Base-by-base conservation (phyloP, 2,797 vertebrate genomes). In the Myotis vivesi region DNA sequence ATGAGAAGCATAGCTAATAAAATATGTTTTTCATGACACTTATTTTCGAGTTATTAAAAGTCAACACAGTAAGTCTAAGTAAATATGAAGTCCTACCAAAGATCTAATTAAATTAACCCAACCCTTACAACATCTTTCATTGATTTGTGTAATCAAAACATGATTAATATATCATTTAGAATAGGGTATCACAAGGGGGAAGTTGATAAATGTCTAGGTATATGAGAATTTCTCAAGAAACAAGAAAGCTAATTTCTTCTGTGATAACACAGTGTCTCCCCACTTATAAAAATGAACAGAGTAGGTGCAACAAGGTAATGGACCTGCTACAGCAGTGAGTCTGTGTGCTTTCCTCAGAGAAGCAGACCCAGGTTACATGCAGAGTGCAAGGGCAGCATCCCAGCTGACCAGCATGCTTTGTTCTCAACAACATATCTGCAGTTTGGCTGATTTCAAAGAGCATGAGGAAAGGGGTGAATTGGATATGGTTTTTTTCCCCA, bases 161-260 rank as follows among this genome's bases (percentile, higher is more conserved):
- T 4, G 2, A 95, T 93, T 44, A 5, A 3, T 82, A 1, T 23
- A 75, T 86, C 75, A 23, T 83, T 97, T 23, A 71, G 81, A 83
- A 94, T 96, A 86, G 87, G 73, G 53, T 25, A 77, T 92, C 51
- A 71, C 49, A 94, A 92, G 72, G 49, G 49, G 51, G 68, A 97
- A 41, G n/a, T 71, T 69, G 86, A 96, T 89, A 87, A 91, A 73
- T 25, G 83, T 96, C 55, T 92, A 82, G 87, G 16, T 3, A 20
- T 55, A 92, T 96, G 28, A 86, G 36, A 57, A 62, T 88, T 96
- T 86, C 92, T 96, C 62, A 80, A 91, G 73, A 93, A 97, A 73
- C 10, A 92, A 89, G 89, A 87, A 11, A 22, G 2, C 87, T 92
- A 22, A 1, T 76, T 97, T 96, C 73, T 95, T 38, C 25, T 83